These are phyloP conservation scores for Temnothorax nylanderi DNA, from an alignment of 1,140 invertebrate genomes.

Conservation along the genomic window DNA sequence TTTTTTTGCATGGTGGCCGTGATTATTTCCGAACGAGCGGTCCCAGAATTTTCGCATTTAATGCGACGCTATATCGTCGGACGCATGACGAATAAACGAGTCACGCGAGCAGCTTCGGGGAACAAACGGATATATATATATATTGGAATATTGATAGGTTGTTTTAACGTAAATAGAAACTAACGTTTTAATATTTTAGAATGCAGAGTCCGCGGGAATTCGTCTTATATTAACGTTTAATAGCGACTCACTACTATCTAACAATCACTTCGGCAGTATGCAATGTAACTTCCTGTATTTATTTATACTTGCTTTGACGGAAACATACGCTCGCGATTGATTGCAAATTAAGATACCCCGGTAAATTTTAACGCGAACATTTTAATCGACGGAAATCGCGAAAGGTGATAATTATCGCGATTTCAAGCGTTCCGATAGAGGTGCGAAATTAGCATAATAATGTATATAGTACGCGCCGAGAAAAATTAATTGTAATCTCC, in stretches of 20 bases:
- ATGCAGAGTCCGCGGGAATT: neutral
- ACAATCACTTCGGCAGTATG: neutral
- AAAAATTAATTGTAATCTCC: neutral
- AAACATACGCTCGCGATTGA: neutral
- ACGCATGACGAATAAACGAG: neutral
- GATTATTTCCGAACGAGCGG: constrained; percentile 23
- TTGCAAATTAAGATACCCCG: neutral
- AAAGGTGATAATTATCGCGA: constrained; percentile 13
- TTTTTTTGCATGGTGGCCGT: constrained; percentile 12
- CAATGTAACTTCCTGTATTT: neutral
- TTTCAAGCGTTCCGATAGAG: constrained; percentile 6
- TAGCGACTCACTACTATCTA: neutral
- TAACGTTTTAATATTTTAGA: constrained; percentile 10
- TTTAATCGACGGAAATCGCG: neutral
- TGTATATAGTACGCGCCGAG: neutral
- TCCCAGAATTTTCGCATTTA: constrained; percentile 31
- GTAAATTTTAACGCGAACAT: neutral
- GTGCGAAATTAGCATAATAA: neutral
- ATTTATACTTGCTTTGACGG: neutral
- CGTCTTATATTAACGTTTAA: neutral
- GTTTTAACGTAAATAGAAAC: constrained; percentile 29
- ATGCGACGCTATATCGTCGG: neutral
- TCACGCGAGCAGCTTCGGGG: constrained; percentile 10
- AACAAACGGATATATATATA: constrained; percentile 7
- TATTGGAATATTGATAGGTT: neutral